Conservation (phyloP, 2,888 invertebrate species). For the Thecocarcelia acutangulata region DNA sequence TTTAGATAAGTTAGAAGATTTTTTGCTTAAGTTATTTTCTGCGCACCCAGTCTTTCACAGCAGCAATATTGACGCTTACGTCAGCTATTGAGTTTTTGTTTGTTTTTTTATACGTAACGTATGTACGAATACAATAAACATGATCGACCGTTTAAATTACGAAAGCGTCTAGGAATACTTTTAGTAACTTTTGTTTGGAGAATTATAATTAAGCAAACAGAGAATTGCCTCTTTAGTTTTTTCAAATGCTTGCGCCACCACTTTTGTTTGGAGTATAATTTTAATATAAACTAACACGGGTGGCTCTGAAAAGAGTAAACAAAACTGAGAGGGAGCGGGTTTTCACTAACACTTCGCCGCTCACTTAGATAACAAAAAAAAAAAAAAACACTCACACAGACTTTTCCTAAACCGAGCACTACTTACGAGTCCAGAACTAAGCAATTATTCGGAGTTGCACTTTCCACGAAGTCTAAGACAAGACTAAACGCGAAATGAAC, state of each 20-base stretch:
- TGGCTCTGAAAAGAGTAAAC: not conserved
- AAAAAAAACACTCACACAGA: conserved; percentile 37
- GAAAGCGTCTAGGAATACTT: conserved; percentile 40
- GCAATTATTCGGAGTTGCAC: conserved; percentile 73
- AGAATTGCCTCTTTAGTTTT: conserved; percentile 7
- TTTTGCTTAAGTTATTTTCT: too few species aligned
- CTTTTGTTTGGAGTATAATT: too few species aligned
- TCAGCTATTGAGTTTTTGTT: conserved; percentile 49
- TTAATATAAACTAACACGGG: not conserved
- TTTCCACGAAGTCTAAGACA: conserved; percentile 81
- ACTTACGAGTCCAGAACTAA: conserved; percentile 70
- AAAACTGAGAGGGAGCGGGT: conserved; percentile 17
- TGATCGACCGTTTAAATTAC: conserved; percentile 32
- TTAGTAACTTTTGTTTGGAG: conserved; percentile 21
- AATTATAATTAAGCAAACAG: not conserved
- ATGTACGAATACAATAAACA: not conserved
- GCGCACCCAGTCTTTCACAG: not conserved
- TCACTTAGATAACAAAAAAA: conserved; percentile 25
- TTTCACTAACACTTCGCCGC: conserved; percentile 38
- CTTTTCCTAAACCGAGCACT: conserved; percentile 62
- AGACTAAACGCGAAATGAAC: conserved; percentile 77
- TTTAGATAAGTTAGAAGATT: conserved; percentile 14
- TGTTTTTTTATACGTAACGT: conserved; percentile 17
- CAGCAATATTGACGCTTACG: conserved; percentile 49
- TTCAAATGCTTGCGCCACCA: conserved; percentile 15